A percentile compares a stretch with the other conserved stretches of the same genome.
These are phyloP conservation scores for Synodontis membranacea DNA, from an alignment of 2,113 vertebrate genomes.

Conservation along the genomic window DNA sequence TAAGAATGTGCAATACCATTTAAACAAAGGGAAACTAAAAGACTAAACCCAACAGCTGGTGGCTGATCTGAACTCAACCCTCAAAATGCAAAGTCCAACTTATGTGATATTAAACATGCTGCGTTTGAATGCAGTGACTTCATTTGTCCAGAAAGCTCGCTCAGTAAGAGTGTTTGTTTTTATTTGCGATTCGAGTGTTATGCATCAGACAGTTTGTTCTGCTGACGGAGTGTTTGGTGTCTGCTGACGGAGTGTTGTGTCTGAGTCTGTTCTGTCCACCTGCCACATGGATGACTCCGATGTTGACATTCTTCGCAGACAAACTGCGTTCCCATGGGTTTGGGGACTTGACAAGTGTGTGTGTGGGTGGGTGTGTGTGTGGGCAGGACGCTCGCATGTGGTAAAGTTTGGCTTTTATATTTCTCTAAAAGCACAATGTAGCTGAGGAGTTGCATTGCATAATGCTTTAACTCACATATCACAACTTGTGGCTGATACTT, in stretches of 20 bases:
- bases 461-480: background rate
- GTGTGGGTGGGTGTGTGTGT: constrained; percentile 20
- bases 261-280: constrained; percentile 53
- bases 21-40: background rate
- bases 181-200: background rate
- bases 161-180: constrained; percentile 21
- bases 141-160: background rate
- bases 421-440: constrained; percentile 1
- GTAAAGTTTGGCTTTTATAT: constrained; percentile 10
- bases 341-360: constrained; percentile 5
- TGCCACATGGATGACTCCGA: constrained; percentile 46
- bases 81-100: background rate
- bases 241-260: constrained; percentile 48
- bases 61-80: constrained; percentile 41
- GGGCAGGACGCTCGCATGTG: constrained; percentile 35
- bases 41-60: background rate
- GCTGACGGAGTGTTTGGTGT: constrained; percentile 39
- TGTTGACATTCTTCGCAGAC: constrained; percentile 19
- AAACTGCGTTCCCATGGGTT: constrained; percentile 19
- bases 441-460: background rate
- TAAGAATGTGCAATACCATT: background rate
- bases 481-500: background rate
- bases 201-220: constrained; percentile 47
- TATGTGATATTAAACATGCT: background rate
- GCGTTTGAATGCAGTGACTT: background rate